phyloP scores from a whole-genome alignment of 2,888 invertebrate species.

The Linnaemya vulpina region DNA sequence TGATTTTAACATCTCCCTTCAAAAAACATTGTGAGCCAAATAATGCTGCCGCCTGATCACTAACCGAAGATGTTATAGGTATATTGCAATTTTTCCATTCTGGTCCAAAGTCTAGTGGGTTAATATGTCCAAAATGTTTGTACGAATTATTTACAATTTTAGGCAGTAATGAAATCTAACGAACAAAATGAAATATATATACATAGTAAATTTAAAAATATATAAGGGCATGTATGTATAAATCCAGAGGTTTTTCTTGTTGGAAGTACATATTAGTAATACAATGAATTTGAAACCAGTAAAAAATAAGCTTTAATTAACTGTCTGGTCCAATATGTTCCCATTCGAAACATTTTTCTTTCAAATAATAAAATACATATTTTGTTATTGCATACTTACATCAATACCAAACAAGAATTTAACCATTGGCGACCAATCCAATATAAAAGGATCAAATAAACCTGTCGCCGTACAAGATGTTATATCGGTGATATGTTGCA shows the following conservation, averaged over 20 bases:
- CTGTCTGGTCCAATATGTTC: too few species aligned
- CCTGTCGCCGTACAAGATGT: conserved; percentile 96
- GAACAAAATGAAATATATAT: background rate
- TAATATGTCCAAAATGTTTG: conserved; percentile 87
- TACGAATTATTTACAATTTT: conserved; percentile 90
- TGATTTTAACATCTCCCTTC: conserved; percentile 91
- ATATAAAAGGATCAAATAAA: conserved; percentile 95
- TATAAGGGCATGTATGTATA: too few species aligned
- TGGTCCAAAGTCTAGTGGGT: conserved; percentile 88
- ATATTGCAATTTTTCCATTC: conserved; percentile 84
- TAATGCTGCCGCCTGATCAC: conserved; percentile 93
- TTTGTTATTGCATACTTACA: conserved; percentile 73
- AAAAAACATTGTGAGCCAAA: conserved; percentile 93
- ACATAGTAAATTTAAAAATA: too few species aligned
- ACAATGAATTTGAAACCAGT: too few species aligned
- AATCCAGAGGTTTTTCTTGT: too few species aligned
- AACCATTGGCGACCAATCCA: conserved; percentile 90
- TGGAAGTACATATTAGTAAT: background rate
- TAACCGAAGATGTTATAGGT: conserved; percentile 85
- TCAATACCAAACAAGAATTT: conserved; percentile 88
- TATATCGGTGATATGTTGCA: conserved; percentile 91
- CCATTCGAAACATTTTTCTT: too few species aligned
- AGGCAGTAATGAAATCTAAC: conserved; percentile 89
- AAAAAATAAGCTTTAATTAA: too few species aligned
- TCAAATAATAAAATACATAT: too few species aligned